Evolutionary conservation across 2,113 vertebrate genomes (phyloP), one percentile per base, ranked within the genome.

Genomic region (Salvelinus namaycush): DNA sequence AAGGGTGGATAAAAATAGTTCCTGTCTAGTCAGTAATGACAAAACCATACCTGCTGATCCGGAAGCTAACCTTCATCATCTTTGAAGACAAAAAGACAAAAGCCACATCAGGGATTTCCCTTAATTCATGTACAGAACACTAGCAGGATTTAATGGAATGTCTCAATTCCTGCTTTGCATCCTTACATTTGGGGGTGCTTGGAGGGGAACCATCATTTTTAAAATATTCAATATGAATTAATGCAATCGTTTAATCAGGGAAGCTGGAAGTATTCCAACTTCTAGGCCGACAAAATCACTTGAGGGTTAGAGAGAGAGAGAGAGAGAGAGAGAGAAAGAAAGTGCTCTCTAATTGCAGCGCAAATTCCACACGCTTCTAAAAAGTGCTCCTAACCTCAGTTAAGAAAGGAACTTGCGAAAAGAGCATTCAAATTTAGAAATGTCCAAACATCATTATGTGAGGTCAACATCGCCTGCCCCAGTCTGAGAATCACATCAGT

Each of bases 31-130:
- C 80, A 84, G 82, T 87, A 87, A 92, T 86, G 88, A 88, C 83
- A 82, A 90, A 90, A 88, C 70, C 86, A 89, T 87, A 83, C 77
- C 68, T 81, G 74, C 75, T 90, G 65, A 82, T 87, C 83, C 51
- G 64, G 74, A 81, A 76, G 73, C 65, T 66, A 76, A 75, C 75
- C 54, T 77, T 70, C 66, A 54, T 84, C 71, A 0, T 81, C 76
- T 84, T 76, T 77, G 49, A 81, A 77, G 86, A 78, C 76, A 68
- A 75, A 84, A 79, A 77, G 70, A 76, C 75, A 74, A 82, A 68
- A 79, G n/a, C 76, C 81, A 77, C 75, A 76, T 83, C 20, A 81
- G 66, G 48, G 78, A 66, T 70, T 76, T 26, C 70, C 60, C 72
- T 75, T 81, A 68, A 84, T 67, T 86, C 77, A 75, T 72, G 76